Conservation (phyloP, 1,140 invertebrate species). For the Brachionus sp. region DNA sequence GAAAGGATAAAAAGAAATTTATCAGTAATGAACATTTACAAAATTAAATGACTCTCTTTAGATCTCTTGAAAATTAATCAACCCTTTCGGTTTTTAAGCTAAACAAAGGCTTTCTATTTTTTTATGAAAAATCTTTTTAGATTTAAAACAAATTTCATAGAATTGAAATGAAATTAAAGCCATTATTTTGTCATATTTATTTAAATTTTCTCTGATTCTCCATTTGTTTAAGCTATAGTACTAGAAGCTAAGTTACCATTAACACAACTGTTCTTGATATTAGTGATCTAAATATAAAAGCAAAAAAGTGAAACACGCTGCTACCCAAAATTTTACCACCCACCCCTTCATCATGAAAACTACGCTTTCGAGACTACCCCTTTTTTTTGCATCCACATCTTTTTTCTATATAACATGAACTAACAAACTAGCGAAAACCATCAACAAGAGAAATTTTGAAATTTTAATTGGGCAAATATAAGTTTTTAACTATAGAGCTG, state of each 20-base stretch:
- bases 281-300: slow-evolving; percentile 32
- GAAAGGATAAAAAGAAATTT: background rate
- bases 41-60: too few species aligned
- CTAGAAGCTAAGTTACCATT: background rate
- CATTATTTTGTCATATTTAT: slow-evolving; percentile 33
- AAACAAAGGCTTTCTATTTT: too few species aligned
- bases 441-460: background rate
- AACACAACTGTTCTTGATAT: background rate
- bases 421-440: background rate
- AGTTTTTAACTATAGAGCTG: slow-evolving; percentile 8
- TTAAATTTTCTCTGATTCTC: background rate
- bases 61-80: too few species aligned
- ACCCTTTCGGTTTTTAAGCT: too few species aligned
- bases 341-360: slow-evolving; percentile 7
- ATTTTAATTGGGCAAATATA: slow-evolving; percentile 25
- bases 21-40: too few species aligned
- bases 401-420: background rate
- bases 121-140: too few species aligned
- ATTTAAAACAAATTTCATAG: background rate
- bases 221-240: slow-evolving; percentile 2
- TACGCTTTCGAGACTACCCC: slow-evolving; percentile 6
- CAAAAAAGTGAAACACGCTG: slow-evolving; percentile 7
- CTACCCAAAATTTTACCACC: slow-evolving; percentile 34
- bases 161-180: background rate
- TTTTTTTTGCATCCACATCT: background rate